Base-by-base conservation (phyloP, 2,113 vertebrate species). In the Athene noctua region DNA sequence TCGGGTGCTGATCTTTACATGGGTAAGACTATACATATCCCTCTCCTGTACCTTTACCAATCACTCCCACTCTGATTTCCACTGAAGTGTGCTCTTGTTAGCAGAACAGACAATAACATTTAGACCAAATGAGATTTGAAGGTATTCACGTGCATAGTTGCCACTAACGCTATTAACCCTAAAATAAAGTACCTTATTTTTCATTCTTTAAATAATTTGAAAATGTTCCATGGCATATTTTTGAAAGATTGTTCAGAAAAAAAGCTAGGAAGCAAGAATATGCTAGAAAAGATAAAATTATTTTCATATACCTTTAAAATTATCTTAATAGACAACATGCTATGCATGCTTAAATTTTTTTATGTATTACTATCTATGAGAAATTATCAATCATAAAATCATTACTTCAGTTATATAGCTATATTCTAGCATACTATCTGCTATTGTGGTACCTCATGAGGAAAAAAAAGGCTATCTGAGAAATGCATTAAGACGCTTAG, bases 281-380 rank as follows among this genome's bases (percentile, higher is more conserved):
- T 36, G 2, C 21, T 75, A 72, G 23, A 84, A 94, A 59, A 0
- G 0, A 92, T 15, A 63, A 90, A 81, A 44, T 71, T 51, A 32
- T 93, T 79, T 91, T 97, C n/a, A 40, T 90, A n/a, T 57, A 85
- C 13, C 49, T 75, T 75, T 91, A 90, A 85, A 95, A 89, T 59
- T 91, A 80, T 38, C 44, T 42, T 68, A 65, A 70, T 30, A 95
- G 15, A 74, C 68, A 91, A 61, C 74, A 38, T 36, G 8, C 25
- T 93, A 13, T 63, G 54, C 59, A 87, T 18, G 30, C 32, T 67
- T 78, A 74, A 52, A 6, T 29, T 92, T 59, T 75, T 75, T n/a
- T 8, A 52, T 59, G 32, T 34, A 79, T 88, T 84, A 47, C 26
- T 15, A 77, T 44, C 38, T 22, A 5, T n/a, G 25, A 95, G 29